Evolutionary conservation across 2,888 invertebrate species (phyloP).

Genomic region (Nomada goodeniana): DNA sequence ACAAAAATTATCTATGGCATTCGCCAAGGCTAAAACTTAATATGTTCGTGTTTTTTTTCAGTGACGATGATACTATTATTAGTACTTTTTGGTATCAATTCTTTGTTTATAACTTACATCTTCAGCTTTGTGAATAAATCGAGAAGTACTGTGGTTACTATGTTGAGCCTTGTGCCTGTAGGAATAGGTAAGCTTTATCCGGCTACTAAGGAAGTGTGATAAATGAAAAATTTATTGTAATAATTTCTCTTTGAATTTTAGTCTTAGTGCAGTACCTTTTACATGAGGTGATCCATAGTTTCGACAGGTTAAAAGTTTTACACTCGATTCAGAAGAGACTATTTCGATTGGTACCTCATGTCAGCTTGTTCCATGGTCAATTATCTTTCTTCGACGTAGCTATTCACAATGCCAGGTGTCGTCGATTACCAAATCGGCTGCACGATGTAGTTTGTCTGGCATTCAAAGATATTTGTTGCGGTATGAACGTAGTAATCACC

Average conservation of each 20-base stretch:
- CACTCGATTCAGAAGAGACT: slow-evolving; percentile 75
- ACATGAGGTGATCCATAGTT: slow-evolving; percentile 61
- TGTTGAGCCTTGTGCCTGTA: slow-evolving; percentile 74
- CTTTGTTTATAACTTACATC: slow-evolving; percentile 81
- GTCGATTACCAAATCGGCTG: slow-evolving; percentile 75
- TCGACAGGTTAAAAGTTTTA: slow-evolving; percentile 60
- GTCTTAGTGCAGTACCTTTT: slow-evolving; percentile 75
- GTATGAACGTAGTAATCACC: slow-evolving; percentile 65
- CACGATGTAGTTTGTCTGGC: slow-evolving; percentile 67
- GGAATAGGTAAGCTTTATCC: slow-evolving; percentile 73
- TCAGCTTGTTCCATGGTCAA: slow-evolving; percentile 81
- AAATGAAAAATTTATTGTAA: background rate
- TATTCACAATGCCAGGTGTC: slow-evolving; percentile 77
- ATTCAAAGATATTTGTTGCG: slow-evolving; percentile 71
- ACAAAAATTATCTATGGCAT: background rate
- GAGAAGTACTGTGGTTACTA: slow-evolving; percentile 70
- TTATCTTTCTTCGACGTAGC: slow-evolving; percentile 75
- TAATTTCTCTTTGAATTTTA: slow-evolving; percentile 55
- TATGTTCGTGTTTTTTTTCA: slow-evolving; percentile 65
- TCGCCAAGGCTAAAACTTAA: background rate
- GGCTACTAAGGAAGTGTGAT: background rate
- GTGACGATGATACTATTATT: slow-evolving; percentile 88
- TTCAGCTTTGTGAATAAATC: slow-evolving; percentile 79
- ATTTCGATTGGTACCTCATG: slow-evolving; percentile 78
- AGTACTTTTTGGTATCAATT: slow-evolving; percentile 89